A percentile compares a stretch with the other conserved stretches of the same genome.
phyloP scores from a whole-genome alignment of 2,888 invertebrate species.

The Ophioninae sp. region DNA sequence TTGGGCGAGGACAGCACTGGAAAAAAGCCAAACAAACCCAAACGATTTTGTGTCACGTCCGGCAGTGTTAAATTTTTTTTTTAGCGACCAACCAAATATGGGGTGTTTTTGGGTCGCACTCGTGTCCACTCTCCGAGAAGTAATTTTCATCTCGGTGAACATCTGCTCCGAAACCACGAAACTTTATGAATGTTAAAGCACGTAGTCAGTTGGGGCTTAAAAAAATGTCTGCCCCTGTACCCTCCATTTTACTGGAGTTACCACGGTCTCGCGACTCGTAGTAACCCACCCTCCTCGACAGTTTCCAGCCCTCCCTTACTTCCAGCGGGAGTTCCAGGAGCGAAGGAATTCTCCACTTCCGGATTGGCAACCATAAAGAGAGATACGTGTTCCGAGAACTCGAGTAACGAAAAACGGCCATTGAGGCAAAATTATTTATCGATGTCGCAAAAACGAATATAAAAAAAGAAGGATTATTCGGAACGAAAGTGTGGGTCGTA shows the following conservation, averaged over 20 bases:
- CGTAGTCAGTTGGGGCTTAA: conserved; percentile 6
- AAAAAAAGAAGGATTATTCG: background rate
- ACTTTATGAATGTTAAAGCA: background rate
- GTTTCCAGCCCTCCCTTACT: background rate
- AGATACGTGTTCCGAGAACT: conserved; percentile 56
- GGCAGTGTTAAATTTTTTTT: too few relatives aligned
- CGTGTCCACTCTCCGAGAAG: background rate
- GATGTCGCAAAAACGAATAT: background rate
- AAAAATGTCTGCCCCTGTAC: conserved; percentile 22
- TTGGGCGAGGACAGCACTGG: too few relatives aligned
- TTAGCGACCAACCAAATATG: too few relatives aligned
- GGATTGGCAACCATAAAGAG: conserved; percentile 53
- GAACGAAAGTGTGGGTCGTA: too few relatives aligned
- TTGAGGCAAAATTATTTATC: conserved; percentile 53
- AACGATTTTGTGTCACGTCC: too few relatives aligned
- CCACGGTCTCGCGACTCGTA: conserved; percentile 25
- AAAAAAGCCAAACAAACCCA: too few relatives aligned
- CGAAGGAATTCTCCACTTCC: conserved; percentile 15
- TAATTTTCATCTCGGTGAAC: conserved; percentile 3
- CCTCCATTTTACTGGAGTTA: conserved; percentile 16
- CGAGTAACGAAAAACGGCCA: conserved; percentile 23
- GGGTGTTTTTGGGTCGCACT: too few relatives aligned
- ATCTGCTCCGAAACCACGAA: background rate
- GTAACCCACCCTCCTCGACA: conserved; percentile 30
- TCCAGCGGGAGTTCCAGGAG: conserved; percentile 17